These are phyloP conservation scores for Ataeniobius toweri DNA, from an alignment of 2,797 vertebrate species.

Conservation along the genomic window DNA sequence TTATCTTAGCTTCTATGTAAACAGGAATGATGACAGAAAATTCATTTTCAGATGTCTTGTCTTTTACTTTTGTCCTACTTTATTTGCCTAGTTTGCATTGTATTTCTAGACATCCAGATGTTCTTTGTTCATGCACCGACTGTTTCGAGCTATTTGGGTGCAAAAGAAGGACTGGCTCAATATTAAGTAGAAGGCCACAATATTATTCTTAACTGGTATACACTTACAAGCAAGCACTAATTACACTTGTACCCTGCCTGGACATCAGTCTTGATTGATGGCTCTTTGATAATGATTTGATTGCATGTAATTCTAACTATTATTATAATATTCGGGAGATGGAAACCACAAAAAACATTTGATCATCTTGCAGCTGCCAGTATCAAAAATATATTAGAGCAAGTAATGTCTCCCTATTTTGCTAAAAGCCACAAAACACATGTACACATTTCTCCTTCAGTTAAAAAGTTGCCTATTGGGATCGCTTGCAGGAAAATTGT, in stretches of 20 bases:
- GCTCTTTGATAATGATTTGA: slow-evolving; percentile 12
- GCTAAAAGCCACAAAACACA: too few relatives aligned
- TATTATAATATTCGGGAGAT: too few relatives aligned
- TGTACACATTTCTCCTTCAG: not conserved
- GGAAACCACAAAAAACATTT: slow-evolving; percentile 20
- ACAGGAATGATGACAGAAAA: not conserved
- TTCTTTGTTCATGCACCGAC: not conserved
- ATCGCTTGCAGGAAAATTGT: not conserved
- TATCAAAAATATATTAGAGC: slow-evolving; percentile 12
- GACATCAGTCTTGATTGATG: slow-evolving; percentile 43
- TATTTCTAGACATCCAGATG: not conserved
- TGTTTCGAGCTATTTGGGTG: not conserved
- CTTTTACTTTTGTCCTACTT: not conserved
- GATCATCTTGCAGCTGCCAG: slow-evolving; percentile 41
- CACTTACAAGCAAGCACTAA: not conserved
- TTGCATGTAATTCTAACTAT: too few relatives aligned
- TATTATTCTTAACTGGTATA: not conserved
- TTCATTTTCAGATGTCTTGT: not conserved
- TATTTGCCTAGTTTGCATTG: not conserved
- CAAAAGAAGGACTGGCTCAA: not conserved
- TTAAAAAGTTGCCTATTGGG: not conserved
- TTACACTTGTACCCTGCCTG: slow-evolving; percentile 13
- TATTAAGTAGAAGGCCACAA: not conserved
- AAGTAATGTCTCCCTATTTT: too few relatives aligned
- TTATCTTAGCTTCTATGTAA: not conserved